These are phyloP conservation scores for Eretmochelys imbricata DNA, from an alignment of 2,113 vertebrate genomes.

Conservation along the genomic window DNA sequence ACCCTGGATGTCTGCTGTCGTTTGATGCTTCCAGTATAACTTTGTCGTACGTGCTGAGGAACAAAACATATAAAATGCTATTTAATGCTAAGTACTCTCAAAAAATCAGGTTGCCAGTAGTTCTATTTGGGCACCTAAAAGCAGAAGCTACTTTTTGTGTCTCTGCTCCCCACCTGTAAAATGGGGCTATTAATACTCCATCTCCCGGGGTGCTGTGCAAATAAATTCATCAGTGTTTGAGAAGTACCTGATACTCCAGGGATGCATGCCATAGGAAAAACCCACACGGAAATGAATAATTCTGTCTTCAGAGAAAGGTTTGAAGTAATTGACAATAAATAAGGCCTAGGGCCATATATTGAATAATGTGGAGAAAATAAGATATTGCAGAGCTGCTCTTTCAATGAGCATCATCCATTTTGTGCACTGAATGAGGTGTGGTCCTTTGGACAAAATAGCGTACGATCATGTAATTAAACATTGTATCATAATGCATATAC, in stretches of 20 bases:
- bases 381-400: not conserved
- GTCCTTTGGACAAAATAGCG: not conserved
- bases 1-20: not conserved
- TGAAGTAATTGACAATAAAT: not conserved
- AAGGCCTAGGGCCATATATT: not conserved
- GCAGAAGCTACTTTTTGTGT: not conserved
- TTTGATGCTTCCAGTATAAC: not conserved
- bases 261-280: not conserved
- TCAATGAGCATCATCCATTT: not conserved
- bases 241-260: not conserved
- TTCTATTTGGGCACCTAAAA: not conserved
- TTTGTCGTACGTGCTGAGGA: not conserved
- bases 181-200: not conserved
- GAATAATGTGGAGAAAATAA: not conserved
- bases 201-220: not conserved
- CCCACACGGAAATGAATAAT: not conserved
- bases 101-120: not conserved
- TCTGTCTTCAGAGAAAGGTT: not conserved
- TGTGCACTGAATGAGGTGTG: not conserved
- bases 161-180: not conserved
- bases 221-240: not conserved
- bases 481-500: not conserved
- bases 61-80: not conserved
- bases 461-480: not conserved
- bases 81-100: not conserved